Base-by-base conservation (phyloP, 2,888 invertebrate species). In the Cephus runcator region DNA sequence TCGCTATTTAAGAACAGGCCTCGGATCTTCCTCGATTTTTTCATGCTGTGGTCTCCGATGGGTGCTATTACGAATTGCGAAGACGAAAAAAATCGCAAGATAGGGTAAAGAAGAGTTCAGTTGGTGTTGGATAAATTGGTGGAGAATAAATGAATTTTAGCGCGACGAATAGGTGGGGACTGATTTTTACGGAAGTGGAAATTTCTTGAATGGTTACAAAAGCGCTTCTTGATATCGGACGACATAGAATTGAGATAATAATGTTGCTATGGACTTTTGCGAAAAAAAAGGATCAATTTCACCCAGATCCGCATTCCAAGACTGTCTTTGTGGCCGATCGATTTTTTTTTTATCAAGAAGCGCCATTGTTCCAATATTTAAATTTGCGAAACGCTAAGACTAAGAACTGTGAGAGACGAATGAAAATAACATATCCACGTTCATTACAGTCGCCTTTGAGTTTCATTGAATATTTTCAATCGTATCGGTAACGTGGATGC, bases 1-100 rank as follows among this genome's bases (percentile, higher is more conserved):
- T 15, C 12, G 15, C 33, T 71, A 12, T 71, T 15, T 71, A 71
- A 31, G 71, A 71, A 71, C 34, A 31, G 71, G 71, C 11, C 71
- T 15, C 71, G n/a, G 71, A 71, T 71, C 71, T 71, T 71, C 71
- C 71, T 71, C 71, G 31, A 33, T 34, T 71, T 71, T 71, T 71
- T 56, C 56, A 23, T 23, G 56, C 56, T 23, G 23, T 56, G 56
- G 56, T 56, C 56, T 56, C 56, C 23, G 23, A 56, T 23, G 56
- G 56, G 56, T 56, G 56, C 56, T 56, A 56, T 56, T 56, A 56
- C 56, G 56, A 56, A 23, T 56, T 56, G 56, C 56, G 56, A 23
- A 9, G 56, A 9, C 9, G 56, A 15, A 15, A 56, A 15, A 35
- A 35, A 2, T 56, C 23, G 56, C 23, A 23, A 56, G 56, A 56